Evolutionary conservation across 2,888 invertebrate species (phyloP).

Genomic region (Spicauda simplicius): DNA sequence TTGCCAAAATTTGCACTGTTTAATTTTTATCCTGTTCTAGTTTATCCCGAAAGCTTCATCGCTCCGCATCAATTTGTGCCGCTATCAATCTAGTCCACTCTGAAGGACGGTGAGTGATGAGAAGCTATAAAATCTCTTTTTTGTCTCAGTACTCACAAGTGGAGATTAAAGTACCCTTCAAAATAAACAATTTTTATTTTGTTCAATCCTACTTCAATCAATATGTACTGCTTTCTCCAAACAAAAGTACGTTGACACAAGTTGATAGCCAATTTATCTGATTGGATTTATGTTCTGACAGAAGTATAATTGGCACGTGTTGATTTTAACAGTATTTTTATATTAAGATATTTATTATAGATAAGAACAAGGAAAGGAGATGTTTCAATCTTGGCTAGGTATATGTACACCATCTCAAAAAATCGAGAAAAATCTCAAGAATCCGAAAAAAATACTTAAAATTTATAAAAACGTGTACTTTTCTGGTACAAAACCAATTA

Average conservation of each 20-base stretch:
- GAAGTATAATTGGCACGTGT: constrained; percentile 8
- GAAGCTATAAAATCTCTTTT: constrained; percentile 16
- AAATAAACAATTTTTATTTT: neutral
- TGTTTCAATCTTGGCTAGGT: no score
- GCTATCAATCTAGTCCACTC: constrained; percentile 31
- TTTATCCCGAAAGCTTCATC: constrained; percentile 26
- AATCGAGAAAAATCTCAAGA: no score
- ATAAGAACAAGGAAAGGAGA: constrained; percentile 5
- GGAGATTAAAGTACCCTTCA: neutral
- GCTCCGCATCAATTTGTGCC: constrained; percentile 33
- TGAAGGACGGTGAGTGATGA: constrained; percentile 22
- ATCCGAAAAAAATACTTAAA: no score
- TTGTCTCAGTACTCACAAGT: constrained; percentile 5
- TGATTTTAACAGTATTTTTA: constrained; percentile 9
- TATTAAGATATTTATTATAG: neutral
- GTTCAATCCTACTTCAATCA: no score
- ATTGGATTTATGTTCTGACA: constrained; percentile 14
- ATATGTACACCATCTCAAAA: no score
- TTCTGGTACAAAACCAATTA: no score
- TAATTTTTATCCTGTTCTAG: constrained; percentile 30
- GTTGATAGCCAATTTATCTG: constrained; percentile 5
- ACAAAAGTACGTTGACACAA: no score
- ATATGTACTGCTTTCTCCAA: neutral
- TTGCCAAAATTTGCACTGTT: constrained; percentile 4
- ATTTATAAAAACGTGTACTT: no score